A percentile compares a stretch with the other conserved stretches of the same genome.
phyloP scores from a whole-genome alignment of 1,140 invertebrate species.

The Diorhabda sublineata region DNA sequence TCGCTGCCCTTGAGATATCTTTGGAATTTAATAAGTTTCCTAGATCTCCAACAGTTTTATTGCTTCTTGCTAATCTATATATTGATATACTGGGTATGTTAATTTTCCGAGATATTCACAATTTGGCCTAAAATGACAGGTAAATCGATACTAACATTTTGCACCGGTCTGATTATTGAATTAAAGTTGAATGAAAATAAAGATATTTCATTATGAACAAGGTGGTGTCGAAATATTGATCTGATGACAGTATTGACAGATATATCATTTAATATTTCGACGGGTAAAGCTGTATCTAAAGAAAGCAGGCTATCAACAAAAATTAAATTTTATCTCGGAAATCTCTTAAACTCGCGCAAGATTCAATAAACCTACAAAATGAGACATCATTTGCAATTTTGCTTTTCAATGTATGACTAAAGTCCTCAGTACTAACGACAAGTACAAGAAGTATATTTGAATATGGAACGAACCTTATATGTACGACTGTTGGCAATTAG shows the following conservation, averaged over 20 bases:
- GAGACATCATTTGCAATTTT: slow-evolving; percentile 36
- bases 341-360: slow-evolving; percentile 28
- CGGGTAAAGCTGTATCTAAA: slow-evolving; percentile 34
- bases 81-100: too few species aligned
- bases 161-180: slow-evolving; percentile 5
- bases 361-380: slow-evolving; percentile 38
- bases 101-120: too few species aligned
- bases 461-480: slow-evolving; percentile 41
- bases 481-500: slow-evolving; percentile 35
- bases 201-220: neutral
- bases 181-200: neutral
- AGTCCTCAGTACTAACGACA: slow-evolving; percentile 18
- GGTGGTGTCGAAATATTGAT: slow-evolving; percentile 31
- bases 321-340: slow-evolving; percentile 34
- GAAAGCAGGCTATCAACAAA: slow-evolving; percentile 30
- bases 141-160: slow-evolving; percentile 6
- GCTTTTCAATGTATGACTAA: slow-evolving; percentile 27
- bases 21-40: too few species aligned
- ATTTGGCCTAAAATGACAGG: neutral
- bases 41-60: too few species aligned
- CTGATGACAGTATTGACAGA: slow-evolving; percentile 30
- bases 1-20: too few species aligned
- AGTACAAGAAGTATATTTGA: slow-evolving; percentile 27
- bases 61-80: too few species aligned
- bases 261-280: slow-evolving; percentile 36